Percentiles rank a stretch among this genome's conserved stretches.
phyloP scores from a whole-genome alignment of 1,140 invertebrate species.

The Aphis craccivora region DNA sequence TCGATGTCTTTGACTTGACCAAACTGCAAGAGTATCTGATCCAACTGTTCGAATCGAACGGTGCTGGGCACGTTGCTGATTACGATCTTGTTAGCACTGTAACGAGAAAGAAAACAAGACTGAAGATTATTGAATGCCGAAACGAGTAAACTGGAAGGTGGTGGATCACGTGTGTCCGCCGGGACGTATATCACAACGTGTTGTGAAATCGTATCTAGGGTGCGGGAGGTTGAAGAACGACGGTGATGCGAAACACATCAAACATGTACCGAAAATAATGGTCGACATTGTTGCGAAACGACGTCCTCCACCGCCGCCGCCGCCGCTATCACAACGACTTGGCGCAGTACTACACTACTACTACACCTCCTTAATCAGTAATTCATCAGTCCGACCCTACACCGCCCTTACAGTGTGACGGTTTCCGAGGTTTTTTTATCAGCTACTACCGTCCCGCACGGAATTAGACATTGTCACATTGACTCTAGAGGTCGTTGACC shows the following conservation, averaged over 20 bases:
- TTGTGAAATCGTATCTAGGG: neutral
- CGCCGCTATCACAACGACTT: neutral
- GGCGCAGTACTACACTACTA: neutral
- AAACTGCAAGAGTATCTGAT: slow-evolving; percentile 79
- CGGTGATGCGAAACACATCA: neutral
- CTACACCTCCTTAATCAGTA: neutral
- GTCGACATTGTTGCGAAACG: slow-evolving; percentile 41
- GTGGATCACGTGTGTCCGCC: neutral
- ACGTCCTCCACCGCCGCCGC: neutral
- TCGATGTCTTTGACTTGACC: slow-evolving; percentile 85
- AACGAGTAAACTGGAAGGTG: neutral
- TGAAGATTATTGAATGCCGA: neutral
- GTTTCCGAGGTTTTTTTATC: neutral
- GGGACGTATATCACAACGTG: neutral
- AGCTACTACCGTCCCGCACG: neutral
- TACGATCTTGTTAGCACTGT: slow-evolving; percentile 76
- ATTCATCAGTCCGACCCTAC: neutral
- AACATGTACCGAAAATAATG: neutral
- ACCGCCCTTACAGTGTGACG: no score
- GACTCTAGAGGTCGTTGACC: neutral
- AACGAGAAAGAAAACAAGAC: neutral
- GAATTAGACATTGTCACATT: neutral
- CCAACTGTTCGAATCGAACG: slow-evolving; percentile 83
- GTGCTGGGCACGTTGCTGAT: slow-evolving; percentile 86
- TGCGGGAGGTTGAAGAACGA: neutral